Conservation (phyloP, 2,888 invertebrate genomes). For the Cerceris rybyensis region DNA sequence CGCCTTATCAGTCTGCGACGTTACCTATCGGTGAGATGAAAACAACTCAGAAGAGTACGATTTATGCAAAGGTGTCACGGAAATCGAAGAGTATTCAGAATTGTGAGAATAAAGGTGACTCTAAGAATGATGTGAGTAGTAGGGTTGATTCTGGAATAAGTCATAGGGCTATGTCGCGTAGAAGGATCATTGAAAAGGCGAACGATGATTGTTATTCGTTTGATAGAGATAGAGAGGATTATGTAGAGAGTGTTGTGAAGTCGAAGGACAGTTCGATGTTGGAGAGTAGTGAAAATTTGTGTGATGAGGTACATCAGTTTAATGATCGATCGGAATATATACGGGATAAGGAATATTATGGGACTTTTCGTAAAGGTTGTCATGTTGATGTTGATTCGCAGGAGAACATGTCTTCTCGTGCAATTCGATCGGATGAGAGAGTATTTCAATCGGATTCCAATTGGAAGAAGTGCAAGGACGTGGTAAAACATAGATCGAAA, state of each 20-base stretch:
- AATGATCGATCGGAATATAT: neutral
- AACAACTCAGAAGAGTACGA: constrained; percentile 49
- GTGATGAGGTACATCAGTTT: neutral
- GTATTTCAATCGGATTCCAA: constrained; percentile 13
- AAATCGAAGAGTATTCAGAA: constrained; percentile 51
- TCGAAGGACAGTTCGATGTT: neutral
- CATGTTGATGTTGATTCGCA: neutral
- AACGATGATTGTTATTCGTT: constrained; percentile 53
- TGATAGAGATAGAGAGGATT: constrained; percentile 25
- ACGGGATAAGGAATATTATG: neutral
- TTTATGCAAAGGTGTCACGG: constrained; percentile 64
- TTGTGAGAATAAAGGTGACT: constrained; percentile 43
- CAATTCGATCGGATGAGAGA: neutral
- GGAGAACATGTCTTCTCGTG: neutral
- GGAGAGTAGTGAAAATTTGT: neutral
- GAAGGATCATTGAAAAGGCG: constrained; percentile 74
- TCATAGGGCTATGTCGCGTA: constrained; percentile 73
- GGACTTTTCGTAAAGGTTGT: neutral
- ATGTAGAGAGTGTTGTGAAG: constrained; percentile 26
- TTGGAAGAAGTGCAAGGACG: constrained; percentile 21
- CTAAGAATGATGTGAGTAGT: constrained; percentile 45
- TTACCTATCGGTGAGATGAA: constrained; percentile 58
- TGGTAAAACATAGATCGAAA: constrained; percentile 48
- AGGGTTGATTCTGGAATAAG: constrained; percentile 41
- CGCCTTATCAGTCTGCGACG: constrained; percentile 57